Conservation (phyloP, 2,797 vertebrate species). For the Lithobates sylvaticus region DNA sequence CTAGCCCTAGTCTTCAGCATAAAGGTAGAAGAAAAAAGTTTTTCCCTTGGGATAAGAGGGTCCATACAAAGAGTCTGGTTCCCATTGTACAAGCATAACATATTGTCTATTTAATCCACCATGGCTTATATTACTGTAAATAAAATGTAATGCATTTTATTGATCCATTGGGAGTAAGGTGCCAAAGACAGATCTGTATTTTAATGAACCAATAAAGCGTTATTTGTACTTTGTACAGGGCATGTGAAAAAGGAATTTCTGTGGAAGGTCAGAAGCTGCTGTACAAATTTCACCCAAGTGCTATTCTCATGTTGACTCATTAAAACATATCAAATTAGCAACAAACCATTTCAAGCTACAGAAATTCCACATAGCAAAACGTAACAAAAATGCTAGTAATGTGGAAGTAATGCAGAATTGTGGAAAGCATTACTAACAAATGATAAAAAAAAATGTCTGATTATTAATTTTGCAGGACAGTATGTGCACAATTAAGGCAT, state of each 20-base stretch:
- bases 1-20: neutral
- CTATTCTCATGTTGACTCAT: slow-evolving; percentile 52
- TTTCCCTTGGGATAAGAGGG: neutral
- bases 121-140: slow-evolving; percentile 30
- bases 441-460: neutral
- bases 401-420: neutral
- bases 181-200: slow-evolving; percentile 34
- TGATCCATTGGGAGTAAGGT: slow-evolving; percentile 39
- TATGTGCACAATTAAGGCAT: too few species aligned
- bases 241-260: slow-evolving; percentile 30
- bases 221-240: slow-evolving; percentile 51
- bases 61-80: neutral
- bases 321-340: slow-evolving; percentile 49
- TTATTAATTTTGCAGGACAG: too few species aligned
- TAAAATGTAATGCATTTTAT: slow-evolving; percentile 39
- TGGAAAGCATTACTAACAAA: neutral
- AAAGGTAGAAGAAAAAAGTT: neutral
- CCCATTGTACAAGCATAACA: slow-evolving; percentile 2
- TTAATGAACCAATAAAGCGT: slow-evolving; percentile 55
- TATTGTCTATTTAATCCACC: slow-evolving; percentile 1
- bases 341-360: slow-evolving; percentile 9
- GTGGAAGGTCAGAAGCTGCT: slow-evolving; percentile 24
- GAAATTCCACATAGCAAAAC: slow-evolving; percentile 17
- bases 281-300: slow-evolving; percentile 23
- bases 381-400: neutral